Conservation (phyloP, 2,888 invertebrate species). For the Heterodera filipjevi region DNA sequence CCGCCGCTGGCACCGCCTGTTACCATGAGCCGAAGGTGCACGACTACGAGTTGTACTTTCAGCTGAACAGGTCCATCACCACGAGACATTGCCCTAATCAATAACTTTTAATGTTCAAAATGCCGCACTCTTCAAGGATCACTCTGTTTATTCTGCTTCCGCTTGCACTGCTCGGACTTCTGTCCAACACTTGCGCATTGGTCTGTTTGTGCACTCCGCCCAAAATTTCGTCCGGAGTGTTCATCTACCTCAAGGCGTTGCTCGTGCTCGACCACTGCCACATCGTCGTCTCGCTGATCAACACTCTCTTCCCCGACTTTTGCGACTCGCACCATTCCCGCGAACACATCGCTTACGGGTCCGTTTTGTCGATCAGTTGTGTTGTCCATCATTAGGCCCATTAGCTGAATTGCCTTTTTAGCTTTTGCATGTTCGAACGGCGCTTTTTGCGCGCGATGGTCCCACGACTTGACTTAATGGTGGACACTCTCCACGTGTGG, state of each 20-base stretch:
- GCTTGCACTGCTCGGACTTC: slow-evolving; percentile 55
- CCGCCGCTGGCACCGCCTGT: slow-evolving; percentile 42
- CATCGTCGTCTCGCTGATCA: slow-evolving; percentile 50
- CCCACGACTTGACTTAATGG: slow-evolving; percentile 58
- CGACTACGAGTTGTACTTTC: slow-evolving; percentile 59
- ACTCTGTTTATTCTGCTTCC: slow-evolving; percentile 58
- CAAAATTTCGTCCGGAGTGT: slow-evolving; percentile 64
- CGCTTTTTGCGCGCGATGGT: slow-evolving; percentile 56
- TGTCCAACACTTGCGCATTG: slow-evolving; percentile 60
- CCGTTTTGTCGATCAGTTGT: not conserved
- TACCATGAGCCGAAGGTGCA: slow-evolving; percentile 64
- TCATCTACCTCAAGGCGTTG: slow-evolving; percentile 62
- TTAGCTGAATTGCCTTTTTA: slow-evolving; percentile 24
- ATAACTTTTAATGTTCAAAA: too few relatives aligned
- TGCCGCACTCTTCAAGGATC: slow-evolving; percentile 34
- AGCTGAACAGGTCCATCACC: slow-evolving; percentile 42
- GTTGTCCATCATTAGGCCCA: too few relatives aligned
- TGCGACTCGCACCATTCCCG: slow-evolving; percentile 48
- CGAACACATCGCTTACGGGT: slow-evolving; percentile 48
- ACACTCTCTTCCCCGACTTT: slow-evolving; percentile 45
- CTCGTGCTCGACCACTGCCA: slow-evolving; percentile 59
- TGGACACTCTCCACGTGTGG: slow-evolving; percentile 61
- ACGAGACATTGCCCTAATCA: too few relatives aligned
- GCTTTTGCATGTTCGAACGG: slow-evolving; percentile 60
- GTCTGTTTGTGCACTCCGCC: slow-evolving; percentile 63